Conservation (phyloP, 2,113 vertebrate species). For the Clarias magur region DNA sequence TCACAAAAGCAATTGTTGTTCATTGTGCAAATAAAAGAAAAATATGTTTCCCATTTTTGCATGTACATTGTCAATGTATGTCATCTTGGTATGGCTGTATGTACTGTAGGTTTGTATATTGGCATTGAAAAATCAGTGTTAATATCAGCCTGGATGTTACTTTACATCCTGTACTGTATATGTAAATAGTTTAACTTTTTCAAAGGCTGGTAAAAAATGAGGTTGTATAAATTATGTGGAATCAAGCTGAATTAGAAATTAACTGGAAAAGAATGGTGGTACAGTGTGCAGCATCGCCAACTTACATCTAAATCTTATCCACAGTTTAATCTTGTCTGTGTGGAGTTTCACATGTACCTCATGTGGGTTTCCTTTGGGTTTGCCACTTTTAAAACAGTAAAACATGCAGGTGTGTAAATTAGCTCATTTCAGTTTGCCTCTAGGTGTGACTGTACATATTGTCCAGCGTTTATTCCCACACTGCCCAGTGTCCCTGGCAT, state of each 20-base stretch:
- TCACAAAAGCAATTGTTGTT: not conserved
- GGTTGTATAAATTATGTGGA: not conserved
- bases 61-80: not conserved
- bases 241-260: not conserved
- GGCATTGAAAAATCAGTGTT: not conserved
- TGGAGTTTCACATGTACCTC: not conserved
- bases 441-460: too few species aligned
- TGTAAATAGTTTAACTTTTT: not conserved
- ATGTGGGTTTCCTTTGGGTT: too few species aligned
- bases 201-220: not conserved
- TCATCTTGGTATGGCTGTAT: not conserved
- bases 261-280: not conserved
- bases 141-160: not conserved
- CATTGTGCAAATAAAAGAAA: not conserved
- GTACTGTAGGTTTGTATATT: not conserved
- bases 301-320: not conserved
- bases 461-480: too few species aligned
- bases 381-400: too few species aligned
- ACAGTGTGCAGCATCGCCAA: not conserved
- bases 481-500: too few species aligned
- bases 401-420: too few species aligned
- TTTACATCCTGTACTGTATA: not conserved
- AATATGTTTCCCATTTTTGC: not conserved
- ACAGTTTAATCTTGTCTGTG: not conserved
- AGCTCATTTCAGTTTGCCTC: too few species aligned